Conservation (phyloP, 2,888 invertebrate genomes). For the Drosophila stalkeri region DNA sequence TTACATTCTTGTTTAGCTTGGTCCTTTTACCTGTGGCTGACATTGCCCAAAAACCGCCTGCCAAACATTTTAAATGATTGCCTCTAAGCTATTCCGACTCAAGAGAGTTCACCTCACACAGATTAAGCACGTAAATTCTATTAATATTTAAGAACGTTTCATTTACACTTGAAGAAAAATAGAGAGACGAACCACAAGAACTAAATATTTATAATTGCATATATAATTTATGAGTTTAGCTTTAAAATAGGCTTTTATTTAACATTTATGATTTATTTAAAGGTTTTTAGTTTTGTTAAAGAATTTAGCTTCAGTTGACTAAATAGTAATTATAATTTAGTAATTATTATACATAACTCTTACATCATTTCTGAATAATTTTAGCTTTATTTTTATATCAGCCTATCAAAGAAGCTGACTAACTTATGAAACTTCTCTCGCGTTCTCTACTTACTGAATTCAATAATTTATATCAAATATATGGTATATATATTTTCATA, state of each 20-base stretch:
- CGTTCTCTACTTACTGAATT: too few relatives aligned
- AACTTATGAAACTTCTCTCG: too few relatives aligned
- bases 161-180: slow-evolving; percentile 17
- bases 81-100: slow-evolving; percentile 13
- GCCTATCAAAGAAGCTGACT: too few relatives aligned
- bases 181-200: background rate
- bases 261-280: background rate
- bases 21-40: slow-evolving; percentile 22
- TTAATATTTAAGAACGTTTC: slow-evolving; percentile 28
- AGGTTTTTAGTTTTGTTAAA: background rate
- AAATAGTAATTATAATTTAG: too few relatives aligned
- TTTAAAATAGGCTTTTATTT: background rate
- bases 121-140: slow-evolving; percentile 36
- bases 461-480: too few relatives aligned
- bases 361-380: too few relatives aligned
- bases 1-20: background rate
- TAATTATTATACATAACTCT: too few relatives aligned
- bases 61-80: slow-evolving; percentile 27
- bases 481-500: too few relatives aligned
- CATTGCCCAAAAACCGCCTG: slow-evolving; percentile 17
- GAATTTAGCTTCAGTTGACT: too few relatives aligned
- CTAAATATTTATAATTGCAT: slow-evolving; percentile 23
- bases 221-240: background rate
- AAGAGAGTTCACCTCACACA: slow-evolving; percentile 5
- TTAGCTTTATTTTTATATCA: too few relatives aligned